A percentile compares a stretch with the other conserved stretches of the same genome.
These are phyloP conservation scores for Pterocles orientalis DNA, from an alignment of 2,113 vertebrate species.

Conservation along the genomic window DNA sequence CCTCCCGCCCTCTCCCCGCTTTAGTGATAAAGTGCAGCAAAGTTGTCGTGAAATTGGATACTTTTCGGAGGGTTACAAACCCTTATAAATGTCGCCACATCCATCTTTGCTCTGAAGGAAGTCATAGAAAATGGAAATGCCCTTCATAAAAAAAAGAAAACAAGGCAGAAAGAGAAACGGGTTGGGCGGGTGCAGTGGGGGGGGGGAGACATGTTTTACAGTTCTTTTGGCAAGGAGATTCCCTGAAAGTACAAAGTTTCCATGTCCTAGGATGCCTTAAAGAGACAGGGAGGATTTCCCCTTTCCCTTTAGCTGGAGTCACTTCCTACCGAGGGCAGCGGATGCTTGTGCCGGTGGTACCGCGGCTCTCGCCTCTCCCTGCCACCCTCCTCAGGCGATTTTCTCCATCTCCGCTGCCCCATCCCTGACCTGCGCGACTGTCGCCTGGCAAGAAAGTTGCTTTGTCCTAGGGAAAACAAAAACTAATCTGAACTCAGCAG, in stretches of 20 bases:
- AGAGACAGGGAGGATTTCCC: slow-evolving; percentile 73
- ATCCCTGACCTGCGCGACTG: background rate
- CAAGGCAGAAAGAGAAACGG: background rate
- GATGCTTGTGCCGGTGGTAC: background rate
- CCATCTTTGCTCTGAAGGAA: slow-evolving; percentile 55
- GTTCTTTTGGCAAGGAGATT: slow-evolving; percentile 69
- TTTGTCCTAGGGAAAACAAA: slow-evolving; percentile 19
- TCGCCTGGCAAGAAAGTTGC: background rate
- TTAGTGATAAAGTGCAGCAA: slow-evolving; percentile 41
- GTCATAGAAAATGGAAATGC: slow-evolving; percentile 67
- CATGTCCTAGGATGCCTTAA: slow-evolving; percentile 64
- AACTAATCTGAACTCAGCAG: background rate
- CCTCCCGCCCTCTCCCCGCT: background rate
- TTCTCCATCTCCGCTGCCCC: background rate
- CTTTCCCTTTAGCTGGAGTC: background rate
- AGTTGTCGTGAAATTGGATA: slow-evolving; percentile 72
- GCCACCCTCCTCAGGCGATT: background rate
- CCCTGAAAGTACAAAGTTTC: slow-evolving; percentile 68
- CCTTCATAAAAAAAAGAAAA: slow-evolving; percentile 6
- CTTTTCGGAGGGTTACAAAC: slow-evolving; percentile 64
- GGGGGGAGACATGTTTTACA: slow-evolving; percentile 62
- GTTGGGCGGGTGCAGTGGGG: background rate
- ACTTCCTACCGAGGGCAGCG: background rate
- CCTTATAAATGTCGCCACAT: slow-evolving; percentile 62
- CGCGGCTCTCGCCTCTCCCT: background rate